Base-by-base conservation (phyloP, 2,113 vertebrate species). In the Ifrita kowaldi region DNA sequence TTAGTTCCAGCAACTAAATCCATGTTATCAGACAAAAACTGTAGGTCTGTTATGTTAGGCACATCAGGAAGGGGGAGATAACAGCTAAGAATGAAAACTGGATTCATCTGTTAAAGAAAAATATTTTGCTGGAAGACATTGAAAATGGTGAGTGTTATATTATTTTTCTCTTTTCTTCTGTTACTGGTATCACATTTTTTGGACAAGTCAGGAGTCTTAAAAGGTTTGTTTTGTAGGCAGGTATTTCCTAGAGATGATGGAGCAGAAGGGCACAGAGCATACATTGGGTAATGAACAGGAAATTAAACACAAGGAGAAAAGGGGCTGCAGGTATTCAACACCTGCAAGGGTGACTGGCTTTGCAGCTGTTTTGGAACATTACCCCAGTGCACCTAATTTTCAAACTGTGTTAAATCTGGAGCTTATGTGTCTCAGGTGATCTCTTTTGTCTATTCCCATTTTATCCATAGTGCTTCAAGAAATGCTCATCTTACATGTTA, bases 351-450 rank as follows among this genome's bases (percentile, higher is more conserved):
- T 94, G 42, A 79, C 24, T 89, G 69, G 39, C 33, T 97, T 86
- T 77, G 87, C 83, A 87, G 75, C n/a, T 79, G 41, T 77, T 92
- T 89, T 80, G 67, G 78, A 91, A 87, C 57, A 83, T 93, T 94
- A 79, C 35, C 22, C 30, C 53, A 70, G 30, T 67, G 67, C 55
- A 89, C 57, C 35, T 94, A 59, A 76, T 93, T 84, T 91, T 95
- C 41, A 75, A 73, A 76, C 30, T 65, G 30, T 73, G 30, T 78
- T 95, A 85, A 83, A 89, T 73, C 46, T 80, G 59, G 52, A 84
- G 63, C 50, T 78, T 60, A 78, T 71, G 18, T 52, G 53, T 81
- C 83, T 92, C 85, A 47, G 44, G 49, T 92, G 76, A 90, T 47
- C 44, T 80, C 15, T 81, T 92, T 77, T 74, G 16, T 63, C 59